Conservation (phyloP, 2,797 vertebrate genomes). For the Acrossocheilus wenchowensis region DNA sequence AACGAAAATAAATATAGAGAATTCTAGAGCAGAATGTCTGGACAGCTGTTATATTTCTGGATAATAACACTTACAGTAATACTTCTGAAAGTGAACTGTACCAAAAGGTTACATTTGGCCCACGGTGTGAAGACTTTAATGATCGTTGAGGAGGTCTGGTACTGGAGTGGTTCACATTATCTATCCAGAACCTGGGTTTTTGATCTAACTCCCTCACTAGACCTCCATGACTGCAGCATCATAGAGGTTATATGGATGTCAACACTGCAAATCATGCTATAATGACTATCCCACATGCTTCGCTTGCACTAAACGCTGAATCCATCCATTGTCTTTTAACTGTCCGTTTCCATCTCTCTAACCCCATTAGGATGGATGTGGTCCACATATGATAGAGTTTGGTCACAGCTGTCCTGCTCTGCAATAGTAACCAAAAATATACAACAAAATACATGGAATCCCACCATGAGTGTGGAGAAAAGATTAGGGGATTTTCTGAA, state of each 20-base stretch:
- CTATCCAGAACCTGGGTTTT: constrained; percentile 63
- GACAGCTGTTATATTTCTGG: constrained; percentile 32
- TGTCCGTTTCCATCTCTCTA: constrained; percentile 49
- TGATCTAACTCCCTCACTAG: constrained; percentile 63
- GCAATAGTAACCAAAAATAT: constrained; percentile 52
- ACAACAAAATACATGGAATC: constrained; percentile 35
- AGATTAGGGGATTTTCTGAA: constrained; percentile 28
- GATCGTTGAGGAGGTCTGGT: constrained; percentile 56
- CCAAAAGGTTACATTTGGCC: constrained; percentile 44
- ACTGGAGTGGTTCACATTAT: constrained; percentile 75
- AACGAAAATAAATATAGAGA: neutral
- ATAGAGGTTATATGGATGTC: constrained; percentile 86
- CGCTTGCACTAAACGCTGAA: constrained; percentile 71
- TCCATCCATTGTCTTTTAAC: constrained; percentile 57
- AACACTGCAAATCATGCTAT: constrained; percentile 84
- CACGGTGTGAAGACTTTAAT: constrained; percentile 48
- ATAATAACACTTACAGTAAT: constrained; percentile 18
- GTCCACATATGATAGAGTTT: constrained; percentile 58
- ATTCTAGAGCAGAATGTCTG: neutral
- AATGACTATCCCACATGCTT: constrained; percentile 85
- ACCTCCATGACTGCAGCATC: constrained; percentile 81
- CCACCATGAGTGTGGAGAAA: constrained; percentile 30
- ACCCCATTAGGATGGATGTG: constrained; percentile 51
- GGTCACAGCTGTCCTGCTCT: constrained; percentile 57
- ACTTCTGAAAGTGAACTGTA: constrained; percentile 33